Evolutionary conservation across 53 echinoderm and acorn worm species (phyloP).

Genomic region (Zoroaster sp.): DNA sequence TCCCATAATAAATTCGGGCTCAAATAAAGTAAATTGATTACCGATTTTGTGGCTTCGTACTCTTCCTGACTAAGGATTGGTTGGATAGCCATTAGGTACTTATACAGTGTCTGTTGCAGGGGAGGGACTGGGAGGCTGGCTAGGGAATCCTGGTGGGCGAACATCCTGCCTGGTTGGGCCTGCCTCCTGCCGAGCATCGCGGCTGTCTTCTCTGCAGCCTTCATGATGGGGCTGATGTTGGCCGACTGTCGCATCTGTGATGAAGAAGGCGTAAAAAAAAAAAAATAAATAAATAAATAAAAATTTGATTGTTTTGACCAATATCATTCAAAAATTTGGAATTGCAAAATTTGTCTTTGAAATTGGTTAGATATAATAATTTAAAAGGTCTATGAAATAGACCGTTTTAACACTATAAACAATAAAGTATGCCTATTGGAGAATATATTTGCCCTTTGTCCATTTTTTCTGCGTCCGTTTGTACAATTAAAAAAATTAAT

Average conservation of each 20-base stretch:
- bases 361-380: no score
- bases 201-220: slow-evolving; percentile 45
- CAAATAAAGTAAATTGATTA: no score
- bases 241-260: slow-evolving; percentile 46
- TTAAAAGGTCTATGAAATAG: no score
- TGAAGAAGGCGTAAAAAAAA: background rate
- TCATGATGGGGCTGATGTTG: slow-evolving; percentile 38
- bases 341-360: no score
- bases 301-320: background rate
- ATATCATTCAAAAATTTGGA: no score
- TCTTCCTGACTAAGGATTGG: slow-evolving; percentile 84
- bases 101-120: slow-evolving; percentile 89
- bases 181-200: slow-evolving; percentile 44
- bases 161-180: slow-evolving; percentile 81
- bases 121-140: slow-evolving; percentile 90
- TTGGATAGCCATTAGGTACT: slow-evolving; percentile 78
- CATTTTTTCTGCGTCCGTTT: no score
- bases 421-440: no score
- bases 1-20: no score
- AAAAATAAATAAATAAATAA: background rate
- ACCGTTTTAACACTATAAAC: no score
- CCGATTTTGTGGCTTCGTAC: slow-evolving; percentile 83
- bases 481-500: no score
- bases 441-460: no score
- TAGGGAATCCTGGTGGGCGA: slow-evolving; percentile 83